These are phyloP conservation scores for Hydropsyche betteni DNA, from an alignment of 2,888 invertebrate genomes.

Conservation along the genomic window DNA sequence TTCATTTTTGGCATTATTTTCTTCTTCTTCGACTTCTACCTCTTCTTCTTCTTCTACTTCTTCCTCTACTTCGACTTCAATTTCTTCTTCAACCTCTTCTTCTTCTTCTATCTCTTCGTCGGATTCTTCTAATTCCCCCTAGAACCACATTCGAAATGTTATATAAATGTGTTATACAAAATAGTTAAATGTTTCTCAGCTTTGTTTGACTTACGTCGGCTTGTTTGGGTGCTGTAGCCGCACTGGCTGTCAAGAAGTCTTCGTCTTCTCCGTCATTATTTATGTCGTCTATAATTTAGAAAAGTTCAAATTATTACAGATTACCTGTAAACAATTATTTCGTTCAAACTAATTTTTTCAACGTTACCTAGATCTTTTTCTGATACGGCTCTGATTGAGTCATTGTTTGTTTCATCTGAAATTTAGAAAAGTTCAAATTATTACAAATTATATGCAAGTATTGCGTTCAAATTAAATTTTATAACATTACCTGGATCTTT, in stretches of 20 bases:
- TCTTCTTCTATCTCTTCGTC: slow-evolving; percentile 52
- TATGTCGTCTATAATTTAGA: slow-evolving; percentile 40
- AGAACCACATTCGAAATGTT: slow-evolving; percentile 46
- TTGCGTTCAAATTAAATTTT: background rate
- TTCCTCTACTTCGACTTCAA: slow-evolving; percentile 52
- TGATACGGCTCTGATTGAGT: slow-evolving; percentile 54
- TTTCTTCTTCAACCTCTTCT: slow-evolving; percentile 53
- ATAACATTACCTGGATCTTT: slow-evolving; percentile 58
- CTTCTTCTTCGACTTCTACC: slow-evolving; percentile 35
- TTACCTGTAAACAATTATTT: background rate
- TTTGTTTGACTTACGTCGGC: slow-evolving; percentile 53
- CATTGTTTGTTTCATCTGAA: slow-evolving; percentile 50
- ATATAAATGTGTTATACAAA: slow-evolving; percentile 32
- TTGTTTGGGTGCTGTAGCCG: slow-evolving; percentile 61
- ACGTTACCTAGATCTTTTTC: slow-evolving; percentile 61
- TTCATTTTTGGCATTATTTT: slow-evolving; percentile 49
- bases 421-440: slow-evolving; percentile 15
- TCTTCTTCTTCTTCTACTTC: slow-evolving; percentile 55
- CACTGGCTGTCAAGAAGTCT: slow-evolving; percentile 67
- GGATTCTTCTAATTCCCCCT: slow-evolving; percentile 62
- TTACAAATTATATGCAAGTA: background rate
- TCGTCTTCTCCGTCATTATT: slow-evolving; percentile 56
- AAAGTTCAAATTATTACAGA: background rate
- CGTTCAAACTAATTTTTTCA: background rate
- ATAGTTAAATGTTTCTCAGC: background rate